Percentiles rank a stretch among this genome's conserved stretches.
Evolutionary conservation across 2,797 vertebrate genomes (phyloP).

Genomic region (Chaunax sp.): DNA sequence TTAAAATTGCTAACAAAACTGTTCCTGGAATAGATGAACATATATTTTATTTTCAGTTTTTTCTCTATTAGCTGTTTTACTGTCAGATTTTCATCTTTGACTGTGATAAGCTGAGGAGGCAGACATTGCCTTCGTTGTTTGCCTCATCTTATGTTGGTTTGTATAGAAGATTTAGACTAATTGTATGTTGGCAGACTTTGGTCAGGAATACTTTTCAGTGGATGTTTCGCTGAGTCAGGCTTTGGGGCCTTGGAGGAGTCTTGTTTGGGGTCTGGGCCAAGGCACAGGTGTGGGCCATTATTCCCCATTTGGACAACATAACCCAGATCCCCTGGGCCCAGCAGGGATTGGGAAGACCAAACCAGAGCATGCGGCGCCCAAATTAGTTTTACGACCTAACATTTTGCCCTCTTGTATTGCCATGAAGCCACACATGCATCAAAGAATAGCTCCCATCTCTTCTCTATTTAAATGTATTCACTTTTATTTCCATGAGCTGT

Average conservation of each 20-base stretch:
- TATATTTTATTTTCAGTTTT: too few relatives aligned
- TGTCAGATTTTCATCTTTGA: too few relatives aligned
- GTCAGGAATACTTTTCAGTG: conserved; percentile 45
- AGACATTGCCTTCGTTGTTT: conserved; percentile 16
- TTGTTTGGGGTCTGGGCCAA: conserved; percentile 46
- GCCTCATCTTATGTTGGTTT: conserved; percentile 33
- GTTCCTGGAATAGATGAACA: too few relatives aligned
- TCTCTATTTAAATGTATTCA: conserved; percentile 9
- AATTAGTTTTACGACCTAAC: conserved; percentile 67
- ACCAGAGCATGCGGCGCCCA: conserved; percentile 60
- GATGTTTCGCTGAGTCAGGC: conserved; percentile 75
- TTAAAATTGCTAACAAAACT: too few relatives aligned
- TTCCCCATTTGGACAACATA: conserved; percentile 80
- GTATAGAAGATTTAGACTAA: conserved; percentile 22
- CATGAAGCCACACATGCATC: conserved; percentile 62
- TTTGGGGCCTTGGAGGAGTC: conserved; percentile 38
- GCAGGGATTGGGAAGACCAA: conserved; percentile 46
- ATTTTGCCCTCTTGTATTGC: conserved; percentile 48
- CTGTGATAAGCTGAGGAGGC: conserved; percentile 30
- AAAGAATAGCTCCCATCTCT: conserved; percentile 50
- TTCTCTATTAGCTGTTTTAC: too few relatives aligned
- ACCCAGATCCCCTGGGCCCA: conserved; percentile 56
- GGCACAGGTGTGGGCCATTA: conserved; percentile 79
- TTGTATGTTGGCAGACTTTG: conserved; percentile 34
- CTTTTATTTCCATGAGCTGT: conserved; percentile 16